phyloP scores from a whole-genome alignment of 1,140 invertebrate species.

The Bombus sylvicola region DNA sequence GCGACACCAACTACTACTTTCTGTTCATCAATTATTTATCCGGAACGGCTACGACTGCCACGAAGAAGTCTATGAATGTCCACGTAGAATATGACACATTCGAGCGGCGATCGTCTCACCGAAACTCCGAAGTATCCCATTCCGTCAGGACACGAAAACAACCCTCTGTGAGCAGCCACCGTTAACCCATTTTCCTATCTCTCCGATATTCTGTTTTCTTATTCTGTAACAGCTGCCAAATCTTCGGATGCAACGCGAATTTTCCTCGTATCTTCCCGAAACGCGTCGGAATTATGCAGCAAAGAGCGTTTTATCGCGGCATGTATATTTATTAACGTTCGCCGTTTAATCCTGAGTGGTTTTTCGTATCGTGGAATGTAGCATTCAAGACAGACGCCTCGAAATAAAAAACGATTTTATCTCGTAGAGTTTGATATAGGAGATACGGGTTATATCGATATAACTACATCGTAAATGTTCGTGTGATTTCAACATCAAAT shows the following conservation, averaged over 20 bases:
- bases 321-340: constrained; percentile 7
- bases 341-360: too few species aligned
- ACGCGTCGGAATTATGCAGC: background rate
- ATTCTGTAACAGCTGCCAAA: constrained; percentile 45
- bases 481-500: too few species aligned
- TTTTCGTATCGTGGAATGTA: background rate
- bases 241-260: constrained; percentile 18
- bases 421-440: too few species aligned
- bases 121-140: background rate
- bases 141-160: constrained; percentile 44
- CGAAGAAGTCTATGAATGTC: constrained; percentile 46
- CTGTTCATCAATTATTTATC: constrained; percentile 71
- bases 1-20: constrained; percentile 64
- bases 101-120: constrained; percentile 19
- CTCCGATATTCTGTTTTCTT: constrained; percentile 5
- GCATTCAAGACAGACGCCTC: background rate
- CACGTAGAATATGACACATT: constrained; percentile 34
- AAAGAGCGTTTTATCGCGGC: background rate
- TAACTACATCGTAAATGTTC: too few species aligned
- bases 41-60: constrained; percentile 23
- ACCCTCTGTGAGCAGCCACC: background rate
- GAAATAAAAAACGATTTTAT: too few species aligned
- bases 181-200: constrained; percentile 45
- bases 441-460: too few species aligned
- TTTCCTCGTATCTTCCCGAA: background rate